phyloP scores from a whole-genome alignment of 2,113 vertebrate species.

The Phyllostomus discolor region DNA sequence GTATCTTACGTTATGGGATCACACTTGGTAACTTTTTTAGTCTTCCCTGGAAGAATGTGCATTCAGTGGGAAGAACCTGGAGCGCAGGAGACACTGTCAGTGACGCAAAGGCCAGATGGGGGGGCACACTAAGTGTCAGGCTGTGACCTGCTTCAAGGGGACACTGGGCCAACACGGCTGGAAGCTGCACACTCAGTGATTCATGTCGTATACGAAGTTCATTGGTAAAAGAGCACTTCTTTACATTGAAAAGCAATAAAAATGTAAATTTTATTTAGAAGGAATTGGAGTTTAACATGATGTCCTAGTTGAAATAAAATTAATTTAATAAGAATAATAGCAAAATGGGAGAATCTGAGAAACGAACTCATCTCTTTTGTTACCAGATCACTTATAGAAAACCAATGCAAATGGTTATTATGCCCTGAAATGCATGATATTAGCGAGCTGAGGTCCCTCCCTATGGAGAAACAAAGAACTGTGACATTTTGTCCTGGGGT shows the following conservation, averaged over 20 bases:
- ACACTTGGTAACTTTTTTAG: background rate
- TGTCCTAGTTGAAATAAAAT: background rate
- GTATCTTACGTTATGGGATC: background rate
- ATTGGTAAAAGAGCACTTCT: background rate
- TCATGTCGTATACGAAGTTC: background rate
- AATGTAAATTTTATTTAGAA: background rate
- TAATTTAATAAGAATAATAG: background rate
- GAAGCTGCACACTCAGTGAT: background rate
- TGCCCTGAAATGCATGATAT: background rate
- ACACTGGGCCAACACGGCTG: background rate
- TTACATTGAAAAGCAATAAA: background rate
- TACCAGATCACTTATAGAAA: background rate
- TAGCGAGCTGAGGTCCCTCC: background rate
- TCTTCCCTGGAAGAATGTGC: conserved; percentile 36
- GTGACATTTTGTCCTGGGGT: background rate
- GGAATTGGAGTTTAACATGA: background rate
- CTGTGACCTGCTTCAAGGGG: background rate
- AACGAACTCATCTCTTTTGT: background rate
- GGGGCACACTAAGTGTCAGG: conserved; percentile 22
- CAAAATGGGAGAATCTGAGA: background rate
- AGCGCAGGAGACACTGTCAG: background rate
- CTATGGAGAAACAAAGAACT: background rate
- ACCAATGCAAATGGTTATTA: background rate
- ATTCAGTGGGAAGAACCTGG: conserved; percentile 9
- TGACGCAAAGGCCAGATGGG: conserved; percentile 38